These are phyloP conservation scores for Varanus salvator DNA, from an alignment of 2,113 vertebrate species.

Conservation along the genomic window DNA sequence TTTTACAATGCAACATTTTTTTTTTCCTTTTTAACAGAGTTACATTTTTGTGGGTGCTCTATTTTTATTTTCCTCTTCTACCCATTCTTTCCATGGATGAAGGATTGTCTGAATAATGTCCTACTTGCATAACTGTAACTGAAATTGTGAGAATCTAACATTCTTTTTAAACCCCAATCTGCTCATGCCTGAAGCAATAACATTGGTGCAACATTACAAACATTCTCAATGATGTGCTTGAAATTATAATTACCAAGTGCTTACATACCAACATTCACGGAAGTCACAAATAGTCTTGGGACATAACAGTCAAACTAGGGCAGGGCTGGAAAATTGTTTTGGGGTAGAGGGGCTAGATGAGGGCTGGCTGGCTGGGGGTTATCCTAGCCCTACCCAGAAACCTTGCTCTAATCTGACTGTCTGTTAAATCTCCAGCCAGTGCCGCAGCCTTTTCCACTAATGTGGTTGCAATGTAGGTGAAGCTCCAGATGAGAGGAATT, in stretches of 20 bases:
- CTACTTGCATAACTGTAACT: slow-evolving; percentile 10
- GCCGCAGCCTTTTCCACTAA: too few relatives aligned
- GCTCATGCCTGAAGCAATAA: slow-evolving; percentile 7
- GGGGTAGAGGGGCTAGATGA: too few relatives aligned
- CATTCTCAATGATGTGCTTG: not conserved
- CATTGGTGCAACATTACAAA: not conserved
- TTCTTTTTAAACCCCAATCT: slow-evolving; percentile 33
- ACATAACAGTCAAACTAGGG: not conserved
- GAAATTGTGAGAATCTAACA: not conserved
- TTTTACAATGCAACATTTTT: slow-evolving; percentile 34
- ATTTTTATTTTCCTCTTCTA: slow-evolving; percentile 6
- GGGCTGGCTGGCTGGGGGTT: too few relatives aligned
- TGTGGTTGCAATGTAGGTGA: too few relatives aligned
- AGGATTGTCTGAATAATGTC: slow-evolving; percentile 47
- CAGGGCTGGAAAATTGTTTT: too few relatives aligned
- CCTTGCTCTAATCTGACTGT: too few relatives aligned
- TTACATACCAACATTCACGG: not conserved
- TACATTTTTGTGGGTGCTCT: slow-evolving; percentile 13
- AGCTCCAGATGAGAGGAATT: too few relatives aligned
- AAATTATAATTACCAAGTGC: not conserved
- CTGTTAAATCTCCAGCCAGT: too few relatives aligned
- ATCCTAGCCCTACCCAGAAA: too few relatives aligned
- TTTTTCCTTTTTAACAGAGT: slow-evolving; percentile 24
- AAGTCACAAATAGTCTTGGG: not conserved
- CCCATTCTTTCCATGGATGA: not conserved